These are phyloP conservation scores for Anagyrus pseudococci DNA, from an alignment of 2,888 invertebrate genomes.

Conservation along the genomic window DNA sequence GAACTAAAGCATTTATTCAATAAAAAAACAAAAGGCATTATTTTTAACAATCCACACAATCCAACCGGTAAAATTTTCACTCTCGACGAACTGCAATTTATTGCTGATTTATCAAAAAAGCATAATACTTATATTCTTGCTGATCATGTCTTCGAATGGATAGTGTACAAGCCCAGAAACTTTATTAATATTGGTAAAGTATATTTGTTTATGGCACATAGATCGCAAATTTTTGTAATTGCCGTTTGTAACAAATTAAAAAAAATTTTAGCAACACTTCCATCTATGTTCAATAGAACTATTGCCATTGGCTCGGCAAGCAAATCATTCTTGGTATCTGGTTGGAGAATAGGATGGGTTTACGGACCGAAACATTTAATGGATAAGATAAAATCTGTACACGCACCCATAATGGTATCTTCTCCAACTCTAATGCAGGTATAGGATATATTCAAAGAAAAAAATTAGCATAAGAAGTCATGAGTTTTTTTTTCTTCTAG, in stretches of 20 bases:
- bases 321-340: slow-evolving; percentile 96
- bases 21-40: slow-evolving; percentile 88
- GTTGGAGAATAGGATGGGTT: slow-evolving; percentile 97
- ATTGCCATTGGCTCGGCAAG: slow-evolving; percentile 97
- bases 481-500: not conserved
- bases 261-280: slow-evolving; percentile 81
- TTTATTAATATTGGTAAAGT: not conserved
- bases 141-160: not conserved
- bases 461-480: not conserved
- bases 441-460: not conserved
- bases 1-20: slow-evolving; percentile 84
- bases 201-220: not conserved
- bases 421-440: slow-evolving; percentile 70
- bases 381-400: slow-evolving; percentile 83
- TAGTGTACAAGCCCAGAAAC: not conserved
- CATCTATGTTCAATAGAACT: slow-evolving; percentile 97
- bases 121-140: slow-evolving; percentile 61
- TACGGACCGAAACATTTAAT: slow-evolving; percentile 86
- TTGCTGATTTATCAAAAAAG: slow-evolving; percentile 89
- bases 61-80: slow-evolving; percentile 92
- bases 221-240: not conserved
- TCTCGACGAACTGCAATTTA: slow-evolving; percentile 71
- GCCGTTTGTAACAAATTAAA: too few species aligned
- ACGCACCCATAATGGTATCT: slow-evolving; percentile 93
- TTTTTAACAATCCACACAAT: slow-evolving; percentile 97